phyloP scores from a whole-genome alignment of 2,113 vertebrate genomes.

The Embiotoca jacksoni region DNA sequence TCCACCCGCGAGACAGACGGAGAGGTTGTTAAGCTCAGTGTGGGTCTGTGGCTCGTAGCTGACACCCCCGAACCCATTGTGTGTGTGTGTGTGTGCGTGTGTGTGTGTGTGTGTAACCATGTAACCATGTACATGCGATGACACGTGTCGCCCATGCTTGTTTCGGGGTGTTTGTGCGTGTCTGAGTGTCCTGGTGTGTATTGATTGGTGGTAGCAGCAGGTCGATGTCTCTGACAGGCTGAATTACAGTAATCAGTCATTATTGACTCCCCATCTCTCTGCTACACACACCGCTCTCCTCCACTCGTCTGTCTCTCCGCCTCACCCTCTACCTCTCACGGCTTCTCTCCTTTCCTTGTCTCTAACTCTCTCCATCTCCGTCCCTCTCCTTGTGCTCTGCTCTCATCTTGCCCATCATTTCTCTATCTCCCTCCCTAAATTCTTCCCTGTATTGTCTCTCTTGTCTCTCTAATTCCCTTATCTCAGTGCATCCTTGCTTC shows the following conservation, averaged over 20 bases:
- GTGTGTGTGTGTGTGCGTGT: neutral
- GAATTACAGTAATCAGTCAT: conserved; percentile 99
- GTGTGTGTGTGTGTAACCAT: neutral
- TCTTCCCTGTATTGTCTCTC: conserved; percentile 43
- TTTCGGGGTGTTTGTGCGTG: conserved; percentile 73
- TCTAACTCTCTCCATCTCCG: conserved; percentile 34
- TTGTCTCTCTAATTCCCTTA: conserved; percentile 42
- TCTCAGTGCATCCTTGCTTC: conserved; percentile 27
- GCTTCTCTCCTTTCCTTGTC: neutral
- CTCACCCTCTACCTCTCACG: neutral
- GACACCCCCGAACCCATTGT: conserved; percentile 56
- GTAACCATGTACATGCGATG: neutral
- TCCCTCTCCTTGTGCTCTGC: conserved; percentile 5
- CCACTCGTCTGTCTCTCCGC: conserved; percentile 40
- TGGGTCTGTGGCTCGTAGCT: conserved; percentile 83
- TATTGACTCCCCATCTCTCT: conserved; percentile 93
- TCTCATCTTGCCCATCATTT: conserved; percentile 39
- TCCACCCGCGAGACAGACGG: conserved; percentile 58
- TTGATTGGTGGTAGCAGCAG: conserved; percentile 97
- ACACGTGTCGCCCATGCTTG: conserved; percentile 39
- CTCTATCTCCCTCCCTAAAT: conserved; percentile 35
- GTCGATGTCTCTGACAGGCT: conserved; percentile 97
- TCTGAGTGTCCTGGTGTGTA: conserved; percentile 90
- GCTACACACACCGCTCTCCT: conserved; percentile 76
- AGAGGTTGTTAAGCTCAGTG: conserved; percentile 85